A percentile compares a stretch with the other conserved stretches of the same genome.
Evolutionary conservation across 37 sponge, comb jelly and placozoan genomes (phyloP).

Genomic region (Ephydatia muelleri): DNA sequence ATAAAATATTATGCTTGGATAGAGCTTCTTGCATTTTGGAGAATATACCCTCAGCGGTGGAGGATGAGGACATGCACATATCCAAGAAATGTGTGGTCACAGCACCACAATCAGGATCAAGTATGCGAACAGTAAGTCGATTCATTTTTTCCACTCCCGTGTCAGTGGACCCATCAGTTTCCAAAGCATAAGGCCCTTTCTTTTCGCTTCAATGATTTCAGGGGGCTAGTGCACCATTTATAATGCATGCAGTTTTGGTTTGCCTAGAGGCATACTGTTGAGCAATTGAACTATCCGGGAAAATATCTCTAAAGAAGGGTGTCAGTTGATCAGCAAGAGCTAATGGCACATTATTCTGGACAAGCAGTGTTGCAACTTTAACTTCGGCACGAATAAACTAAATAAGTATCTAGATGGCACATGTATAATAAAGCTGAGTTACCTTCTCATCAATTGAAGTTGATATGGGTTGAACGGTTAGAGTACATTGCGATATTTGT

Average conservation of each 20-base stretch:
- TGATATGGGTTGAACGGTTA: no score
- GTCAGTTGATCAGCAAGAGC: slow-evolving; percentile 42
- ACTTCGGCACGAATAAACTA: slow-evolving; percentile 46
- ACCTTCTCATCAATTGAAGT: slow-evolving; percentile 24
- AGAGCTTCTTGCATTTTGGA: slow-evolving; percentile 46
- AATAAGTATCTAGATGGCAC: neutral
- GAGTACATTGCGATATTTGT: slow-evolving; percentile 7
- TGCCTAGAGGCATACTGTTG: slow-evolving; percentile 34
- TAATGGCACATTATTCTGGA: slow-evolving; percentile 40
- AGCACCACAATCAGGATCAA: slow-evolving; percentile 14
- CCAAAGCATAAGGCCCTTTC: slow-evolving; percentile 27
- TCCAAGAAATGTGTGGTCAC: slow-evolving; percentile 43
- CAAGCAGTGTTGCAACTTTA: slow-evolving; percentile 43
- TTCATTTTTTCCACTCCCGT: no score
- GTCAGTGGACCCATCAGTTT: slow-evolving; percentile 53
- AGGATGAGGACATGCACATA: slow-evolving; percentile 51
- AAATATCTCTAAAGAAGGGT: slow-evolving; percentile 34
- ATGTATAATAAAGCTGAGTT: neutral
- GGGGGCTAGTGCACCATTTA: slow-evolving; percentile 49
- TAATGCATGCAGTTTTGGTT: slow-evolving; percentile 56
- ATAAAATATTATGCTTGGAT: slow-evolving; percentile 31
- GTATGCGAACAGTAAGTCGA: slow-evolving; percentile 41
- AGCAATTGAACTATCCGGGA: slow-evolving; percentile 51
- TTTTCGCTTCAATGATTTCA: slow-evolving; percentile 8
- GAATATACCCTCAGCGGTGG: slow-evolving; percentile 52